A percentile compares a stretch with the other conserved stretches of the same genome.
Evolutionary conservation across 2,797 vertebrate species (phyloP).

Genomic region (Clarias pachynema): DNA sequence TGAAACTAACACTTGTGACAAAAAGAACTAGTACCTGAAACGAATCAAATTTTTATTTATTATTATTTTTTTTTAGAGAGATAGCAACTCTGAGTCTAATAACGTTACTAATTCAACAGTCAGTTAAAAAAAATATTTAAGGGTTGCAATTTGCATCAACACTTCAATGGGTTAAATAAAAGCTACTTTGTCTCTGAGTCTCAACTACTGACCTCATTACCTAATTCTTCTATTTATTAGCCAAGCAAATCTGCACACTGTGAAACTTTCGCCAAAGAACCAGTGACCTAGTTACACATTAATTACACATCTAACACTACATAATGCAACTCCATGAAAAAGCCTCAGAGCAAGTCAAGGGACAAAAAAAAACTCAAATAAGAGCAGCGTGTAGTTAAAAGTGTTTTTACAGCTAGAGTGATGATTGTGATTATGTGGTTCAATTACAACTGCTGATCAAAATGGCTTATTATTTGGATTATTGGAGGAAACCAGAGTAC

Average conservation of each 20-base stretch:
- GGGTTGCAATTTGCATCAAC: neutral
- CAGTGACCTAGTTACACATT: slow-evolving; percentile 50
- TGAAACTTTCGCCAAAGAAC: slow-evolving; percentile 14
- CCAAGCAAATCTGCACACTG: slow-evolving; percentile 30
- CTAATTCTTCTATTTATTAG: slow-evolving; percentile 43
- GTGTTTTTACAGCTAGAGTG: neutral
- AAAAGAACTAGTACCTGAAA: too few species aligned
- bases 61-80: neutral
- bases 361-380: neutral
- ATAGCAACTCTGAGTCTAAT: neutral
- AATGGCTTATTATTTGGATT: too few species aligned
- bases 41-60: too few species aligned
- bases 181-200: slow-evolving; percentile 20
- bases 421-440: neutral
- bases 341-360: neutral
- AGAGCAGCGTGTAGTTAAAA: neutral
- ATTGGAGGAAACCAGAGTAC: too few species aligned
- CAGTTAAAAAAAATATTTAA: neutral
- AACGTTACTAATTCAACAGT: neutral
- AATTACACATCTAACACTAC: slow-evolving; percentile 38
- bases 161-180: neutral
- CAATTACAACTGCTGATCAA: neutral
- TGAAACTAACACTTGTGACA: neutral
- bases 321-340: neutral
- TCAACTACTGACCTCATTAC: slow-evolving; percentile 43